Evolutionary conservation across 2,888 invertebrate genomes (phyloP).

Genomic region (Cryptophagus acutangulus): DNA sequence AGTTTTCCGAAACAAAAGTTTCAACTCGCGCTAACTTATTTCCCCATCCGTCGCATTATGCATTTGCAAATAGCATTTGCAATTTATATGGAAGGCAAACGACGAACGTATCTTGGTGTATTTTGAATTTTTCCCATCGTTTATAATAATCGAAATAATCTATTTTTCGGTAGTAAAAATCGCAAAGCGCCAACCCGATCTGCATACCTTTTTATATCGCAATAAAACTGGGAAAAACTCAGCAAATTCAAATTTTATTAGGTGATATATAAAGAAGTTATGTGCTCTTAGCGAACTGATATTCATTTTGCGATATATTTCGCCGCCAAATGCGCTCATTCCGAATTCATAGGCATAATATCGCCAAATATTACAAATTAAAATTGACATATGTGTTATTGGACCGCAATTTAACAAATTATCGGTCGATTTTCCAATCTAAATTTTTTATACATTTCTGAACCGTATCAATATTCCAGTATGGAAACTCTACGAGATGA

Average conservation of each 20-base stretch:
- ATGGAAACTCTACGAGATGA: too few relatives aligned
- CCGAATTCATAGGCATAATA: slow-evolving; percentile 22
- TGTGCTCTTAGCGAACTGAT: slow-evolving; percentile 20
- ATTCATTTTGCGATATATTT: slow-evolving; percentile 26
- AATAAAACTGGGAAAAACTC: slow-evolving; percentile 22
- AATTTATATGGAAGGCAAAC: background rate
- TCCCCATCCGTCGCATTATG: background rate
- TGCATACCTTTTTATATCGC: slow-evolving; percentile 19
- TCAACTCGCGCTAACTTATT: background rate
- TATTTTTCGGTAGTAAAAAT: too few relatives aligned
- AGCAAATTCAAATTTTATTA: slow-evolving; percentile 30
- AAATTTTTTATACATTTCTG: too few relatives aligned
- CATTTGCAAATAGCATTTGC: slow-evolving; percentile 1
- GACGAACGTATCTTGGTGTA: too few relatives aligned
- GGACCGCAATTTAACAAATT: too few relatives aligned
- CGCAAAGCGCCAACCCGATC: background rate
- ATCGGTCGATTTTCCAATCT: too few relatives aligned
- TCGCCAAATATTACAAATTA: too few relatives aligned
- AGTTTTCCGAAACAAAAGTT: slow-evolving; percentile 1
- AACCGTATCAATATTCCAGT: too few relatives aligned
- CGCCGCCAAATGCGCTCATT: slow-evolving; percentile 15
- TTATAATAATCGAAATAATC: too few relatives aligned
- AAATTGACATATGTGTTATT: too few relatives aligned
- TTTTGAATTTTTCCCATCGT: too few relatives aligned
- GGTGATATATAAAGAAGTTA: slow-evolving; percentile 26